Evolutionary conservation across 2,888 invertebrate species (phyloP), one percentile per base, ranked within the genome.

Genomic region (Polyommatus icarus): DNA sequence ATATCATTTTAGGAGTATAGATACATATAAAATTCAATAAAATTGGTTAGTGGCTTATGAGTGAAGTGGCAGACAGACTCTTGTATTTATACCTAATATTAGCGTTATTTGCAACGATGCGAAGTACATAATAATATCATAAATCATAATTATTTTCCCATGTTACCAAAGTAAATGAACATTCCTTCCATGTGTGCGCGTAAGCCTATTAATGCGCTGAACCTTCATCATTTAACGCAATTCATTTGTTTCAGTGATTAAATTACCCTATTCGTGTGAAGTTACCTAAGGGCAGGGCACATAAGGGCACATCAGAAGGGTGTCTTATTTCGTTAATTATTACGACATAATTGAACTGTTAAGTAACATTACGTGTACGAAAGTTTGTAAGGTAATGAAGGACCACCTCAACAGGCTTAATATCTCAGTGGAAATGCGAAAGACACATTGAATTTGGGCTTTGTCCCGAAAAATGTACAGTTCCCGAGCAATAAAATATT

Each of bases 201-300:
- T 54, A 54, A 54, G 54, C 54, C 54, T 54, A 54, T 54, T 54
- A 54, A 54, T 73, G 59, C n/a, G 10, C 59, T 59, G 20, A 59
- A 20, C 61, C 61, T 61, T 61, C 20, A 61, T 61, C 61, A 57
- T 20, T 59, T 59, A n/a, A 59, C 59, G 59, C 20, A 24, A 61
- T 61, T 61, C 61, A 24, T 61, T 61, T 61, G 20, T 61, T 61
- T 61, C 24, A 61, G 61, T 20, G 24, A 61, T 61, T 61, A 61
- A 61, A 61, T 61, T 61, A 61, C 61, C 61, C 61, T 24, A 61
- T 61, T 61, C 24, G 61, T 61, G 61, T 61, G 61, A 61, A 61
- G 24, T 24, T 61, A 24, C 61, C 24, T 24, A 24, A 61, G 61
- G 24, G 8, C 59, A 59, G 59, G 59, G 20, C n/a, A 24, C 24